Evolutionary conservation across 2,888 invertebrate species (phyloP).

Genomic region (Cecidostiba fungosa): DNA sequence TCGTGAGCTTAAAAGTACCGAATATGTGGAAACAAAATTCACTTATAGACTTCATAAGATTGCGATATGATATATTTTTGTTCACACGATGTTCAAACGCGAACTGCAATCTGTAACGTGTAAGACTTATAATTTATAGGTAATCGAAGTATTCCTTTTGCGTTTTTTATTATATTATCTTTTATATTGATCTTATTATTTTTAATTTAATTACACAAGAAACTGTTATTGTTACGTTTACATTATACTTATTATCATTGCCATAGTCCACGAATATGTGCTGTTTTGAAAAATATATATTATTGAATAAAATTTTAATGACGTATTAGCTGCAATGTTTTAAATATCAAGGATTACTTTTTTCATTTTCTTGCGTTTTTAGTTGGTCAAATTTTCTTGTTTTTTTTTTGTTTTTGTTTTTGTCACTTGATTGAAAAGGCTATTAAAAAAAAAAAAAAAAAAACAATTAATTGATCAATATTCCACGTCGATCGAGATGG

Average conservation of each 20-base stretch:
- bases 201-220: conserved; percentile 10
- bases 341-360: conserved; percentile 11
- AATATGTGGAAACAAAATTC: neutral
- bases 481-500: neutral
- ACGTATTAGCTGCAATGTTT: conserved; percentile 48
- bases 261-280: conserved; percentile 45
- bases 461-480: neutral
- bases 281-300: conserved; percentile 41
- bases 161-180: neutral
- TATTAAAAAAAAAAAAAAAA: neutral
- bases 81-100: conserved; percentile 16
- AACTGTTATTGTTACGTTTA: conserved; percentile 36
- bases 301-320: conserved; percentile 44
- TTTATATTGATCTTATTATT: conserved; percentile 15
- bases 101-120: conserved; percentile 31
- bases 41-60: neutral
- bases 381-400: neutral
- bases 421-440: neutral
- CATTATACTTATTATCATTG: conserved; percentile 35
- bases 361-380: conserved; percentile 17
- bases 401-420: neutral
- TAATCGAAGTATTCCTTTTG: neutral
- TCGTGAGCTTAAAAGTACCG: neutral
- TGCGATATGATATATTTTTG: conserved; percentile 9
- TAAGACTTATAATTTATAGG: neutral